phyloP scores from a whole-genome alignment of 2,888 invertebrate species.

The Smittia aterrima region DNA sequence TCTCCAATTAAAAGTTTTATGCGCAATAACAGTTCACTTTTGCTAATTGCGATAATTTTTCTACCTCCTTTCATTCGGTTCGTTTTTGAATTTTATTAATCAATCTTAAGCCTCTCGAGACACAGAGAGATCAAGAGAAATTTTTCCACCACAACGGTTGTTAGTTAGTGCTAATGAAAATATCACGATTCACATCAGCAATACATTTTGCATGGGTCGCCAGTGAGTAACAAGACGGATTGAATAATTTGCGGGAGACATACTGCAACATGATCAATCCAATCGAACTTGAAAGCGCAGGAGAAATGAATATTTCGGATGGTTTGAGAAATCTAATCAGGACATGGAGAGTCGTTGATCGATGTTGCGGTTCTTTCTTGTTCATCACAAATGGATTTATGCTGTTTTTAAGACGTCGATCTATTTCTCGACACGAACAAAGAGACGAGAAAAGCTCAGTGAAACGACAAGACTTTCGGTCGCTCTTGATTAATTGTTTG shows the following conservation, averaged over 20 bases:
- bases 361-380: constrained; percentile 18
- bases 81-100: not conserved
- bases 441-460: not conserved
- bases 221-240: not conserved
- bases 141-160: not conserved
- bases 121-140: not conserved
- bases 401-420: not conserved
- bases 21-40: not conserved
- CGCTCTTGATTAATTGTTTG: not conserved
- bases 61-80: not conserved
- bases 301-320: not conserved
- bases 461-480: constrained; percentile 5
- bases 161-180: not conserved
- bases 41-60: not conserved
- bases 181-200: constrained; percentile 6
- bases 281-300: not conserved
- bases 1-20: not conserved
- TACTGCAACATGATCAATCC: not conserved
- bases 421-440: not conserved
- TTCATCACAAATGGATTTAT: constrained; percentile 23
- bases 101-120: not conserved
- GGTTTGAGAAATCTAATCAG: not conserved
- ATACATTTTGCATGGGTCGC: constrained; percentile 4
- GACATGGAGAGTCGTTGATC: constrained; percentile 10
- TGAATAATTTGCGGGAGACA: not conserved